These are phyloP conservation scores for Lasioglossum villosulum DNA, from an alignment of 2,888 invertebrate genomes.

Conservation along the genomic window DNA sequence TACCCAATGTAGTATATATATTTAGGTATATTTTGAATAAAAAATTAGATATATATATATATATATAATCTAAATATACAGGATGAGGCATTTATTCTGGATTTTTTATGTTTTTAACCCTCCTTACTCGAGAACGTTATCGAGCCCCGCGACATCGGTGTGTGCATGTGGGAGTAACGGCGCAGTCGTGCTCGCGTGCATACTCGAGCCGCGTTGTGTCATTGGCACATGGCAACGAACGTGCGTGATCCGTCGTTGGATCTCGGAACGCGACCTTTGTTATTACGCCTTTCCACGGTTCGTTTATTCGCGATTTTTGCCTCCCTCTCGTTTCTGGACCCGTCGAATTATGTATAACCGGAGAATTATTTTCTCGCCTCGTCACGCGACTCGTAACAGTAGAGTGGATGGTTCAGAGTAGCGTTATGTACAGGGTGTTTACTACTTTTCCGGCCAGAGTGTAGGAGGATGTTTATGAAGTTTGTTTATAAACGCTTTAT, in stretches of 20 bases:
- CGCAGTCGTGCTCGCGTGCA: neutral
- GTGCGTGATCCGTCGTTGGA: conserved; percentile 44
- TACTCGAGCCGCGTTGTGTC: conserved; percentile 28
- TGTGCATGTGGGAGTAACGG: neutral
- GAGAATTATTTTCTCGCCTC: neutral
- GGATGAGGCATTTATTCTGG: too few species aligned
- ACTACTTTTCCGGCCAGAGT: too few species aligned
- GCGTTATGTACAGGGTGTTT: too few species aligned
- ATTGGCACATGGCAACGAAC: conserved; percentile 62
- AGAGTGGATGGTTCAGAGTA: neutral
- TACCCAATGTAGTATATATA: too few species aligned
- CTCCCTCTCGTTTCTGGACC: neutral
- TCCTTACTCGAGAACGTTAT: neutral
- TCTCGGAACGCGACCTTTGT: conserved; percentile 52
- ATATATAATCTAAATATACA: too few species aligned
- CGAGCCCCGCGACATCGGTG: neutral
- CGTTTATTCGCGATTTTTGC: conserved; percentile 7
- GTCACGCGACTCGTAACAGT: neutral
- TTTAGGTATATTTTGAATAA: too few species aligned
- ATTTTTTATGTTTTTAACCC: neutral
- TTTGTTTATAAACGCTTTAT: too few species aligned
- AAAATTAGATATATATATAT: too few species aligned
- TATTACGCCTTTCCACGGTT: conserved; percentile 41
- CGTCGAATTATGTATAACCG: neutral
- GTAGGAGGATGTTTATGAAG: too few species aligned